A percentile compares a stretch with the other conserved stretches of the same genome.
phyloP scores from a whole-genome alignment of 2,113 vertebrate genomes.

The Hystrix cristata region DNA sequence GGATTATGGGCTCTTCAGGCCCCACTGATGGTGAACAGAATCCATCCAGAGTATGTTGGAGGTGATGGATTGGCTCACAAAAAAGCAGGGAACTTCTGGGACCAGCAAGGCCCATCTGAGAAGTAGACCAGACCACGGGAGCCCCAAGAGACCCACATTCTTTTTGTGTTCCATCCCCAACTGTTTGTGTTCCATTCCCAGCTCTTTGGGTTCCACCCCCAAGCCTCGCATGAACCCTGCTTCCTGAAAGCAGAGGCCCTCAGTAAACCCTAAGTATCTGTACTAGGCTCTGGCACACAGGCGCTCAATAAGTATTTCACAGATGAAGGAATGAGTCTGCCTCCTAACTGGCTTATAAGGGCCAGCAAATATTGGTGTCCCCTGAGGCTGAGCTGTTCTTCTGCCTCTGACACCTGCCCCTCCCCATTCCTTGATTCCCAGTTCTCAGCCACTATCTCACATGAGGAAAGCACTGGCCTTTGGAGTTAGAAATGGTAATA shows the following conservation, averaged over 20 bases:
- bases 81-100: slow-evolving; percentile 76
- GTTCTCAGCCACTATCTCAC: background rate
- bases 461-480: background rate
- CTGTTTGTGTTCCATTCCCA: too few species aligned
- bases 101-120: slow-evolving; percentile 78
- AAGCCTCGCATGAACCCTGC: background rate
- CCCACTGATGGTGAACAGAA: slow-evolving; percentile 48
- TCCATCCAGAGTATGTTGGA: slow-evolving; percentile 80
- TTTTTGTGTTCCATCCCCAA: background rate
- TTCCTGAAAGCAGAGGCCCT: background rate
- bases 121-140: background rate
- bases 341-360: background rate
- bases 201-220: background rate
- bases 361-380: background rate
- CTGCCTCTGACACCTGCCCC: background rate
- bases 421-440: background rate
- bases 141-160: background rate
- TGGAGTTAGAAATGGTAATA: background rate
- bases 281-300: background rate
- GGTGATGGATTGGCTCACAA: slow-evolving; percentile 73
- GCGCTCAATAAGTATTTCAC: background rate
- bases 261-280: background rate
- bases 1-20: slow-evolving; percentile 38
- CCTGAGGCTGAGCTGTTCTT: background rate
- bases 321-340: background rate